Evolutionary conservation across 2,113 vertebrate genomes (phyloP).

Genomic region (Hippocampus guttulatus): DNA sequence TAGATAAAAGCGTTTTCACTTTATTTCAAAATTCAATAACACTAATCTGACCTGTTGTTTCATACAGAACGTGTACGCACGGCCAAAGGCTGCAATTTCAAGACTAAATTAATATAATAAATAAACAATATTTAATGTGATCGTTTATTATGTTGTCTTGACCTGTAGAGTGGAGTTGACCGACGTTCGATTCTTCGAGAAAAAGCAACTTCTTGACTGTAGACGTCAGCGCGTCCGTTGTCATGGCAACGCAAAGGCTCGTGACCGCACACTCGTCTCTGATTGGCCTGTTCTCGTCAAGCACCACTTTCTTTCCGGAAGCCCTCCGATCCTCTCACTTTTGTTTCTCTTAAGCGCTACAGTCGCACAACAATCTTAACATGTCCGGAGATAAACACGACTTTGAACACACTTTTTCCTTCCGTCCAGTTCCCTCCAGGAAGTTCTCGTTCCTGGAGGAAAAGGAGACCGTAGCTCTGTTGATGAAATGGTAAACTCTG

Average conservation of each 20-base stretch:
- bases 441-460: conserved; percentile 52
- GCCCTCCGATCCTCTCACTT: neutral
- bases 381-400: conserved; percentile 41
- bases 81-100: no score
- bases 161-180: no score
- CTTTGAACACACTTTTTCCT: conserved; percentile 49
- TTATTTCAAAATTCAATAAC: no score
- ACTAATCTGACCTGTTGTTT: no score
- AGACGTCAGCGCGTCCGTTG: conserved; percentile 15
- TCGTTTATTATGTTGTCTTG: neutral
- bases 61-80: no score
- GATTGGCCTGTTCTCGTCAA: conserved; percentile 11
- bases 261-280: neutral
- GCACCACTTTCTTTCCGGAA: neutral
- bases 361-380: neutral
- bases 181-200: neutral
- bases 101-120: no score
- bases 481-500: conserved; percentile 67
- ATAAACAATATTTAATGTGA: no score
- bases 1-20: no score
- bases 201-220: neutral
- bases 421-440: conserved; percentile 44
- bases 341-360: neutral
- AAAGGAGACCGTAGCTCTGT: conserved; percentile 27
- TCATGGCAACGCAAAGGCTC: conserved; percentile 40